These are phyloP conservation scores for Eriocheir sinensis DNA, from an alignment of 1,140 invertebrate genomes.

Conservation along the genomic window DNA sequence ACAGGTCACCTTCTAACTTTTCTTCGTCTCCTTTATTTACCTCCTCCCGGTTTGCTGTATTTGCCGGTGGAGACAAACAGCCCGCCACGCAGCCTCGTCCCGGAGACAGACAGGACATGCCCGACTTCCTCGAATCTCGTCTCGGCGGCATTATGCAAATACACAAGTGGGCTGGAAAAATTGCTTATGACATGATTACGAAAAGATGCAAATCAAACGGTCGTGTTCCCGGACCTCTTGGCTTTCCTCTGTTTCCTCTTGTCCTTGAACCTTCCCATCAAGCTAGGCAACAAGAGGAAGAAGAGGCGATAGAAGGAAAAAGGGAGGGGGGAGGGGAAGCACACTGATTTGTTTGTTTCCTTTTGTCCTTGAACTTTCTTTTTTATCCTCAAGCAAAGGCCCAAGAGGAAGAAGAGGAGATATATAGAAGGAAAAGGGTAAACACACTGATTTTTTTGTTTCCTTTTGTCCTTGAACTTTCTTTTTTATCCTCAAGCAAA, in stretches of 20 bases:
- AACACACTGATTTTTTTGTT: too few relatives aligned
- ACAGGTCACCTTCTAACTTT: too few relatives aligned
- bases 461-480: too few relatives aligned
- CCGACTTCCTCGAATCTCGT: background rate
- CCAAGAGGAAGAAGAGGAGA: background rate
- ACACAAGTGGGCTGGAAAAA: background rate
- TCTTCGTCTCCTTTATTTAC: background rate
- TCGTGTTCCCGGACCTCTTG: background rate
- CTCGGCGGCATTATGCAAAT: background rate
- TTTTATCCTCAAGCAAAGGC: too few relatives aligned
- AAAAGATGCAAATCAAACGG: conserved; percentile 25
- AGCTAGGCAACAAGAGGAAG: background rate
- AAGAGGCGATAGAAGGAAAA: background rate
- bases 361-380: too few relatives aligned
- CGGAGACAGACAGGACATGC: background rate
- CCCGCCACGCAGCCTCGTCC: background rate
- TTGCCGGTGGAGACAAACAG: background rate
- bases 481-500: too few relatives aligned
- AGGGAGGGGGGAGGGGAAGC: background rate
- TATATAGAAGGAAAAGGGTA: background rate
- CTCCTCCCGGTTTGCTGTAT: too few relatives aligned
- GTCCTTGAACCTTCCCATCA: background rate
- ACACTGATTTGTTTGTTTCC: too few relatives aligned
- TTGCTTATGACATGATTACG: conserved; percentile 1
- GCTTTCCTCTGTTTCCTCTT: background rate